These are phyloP conservation scores for Hetaerina titia DNA, from an alignment of 2,888 invertebrate species.

Conservation along the genomic window DNA sequence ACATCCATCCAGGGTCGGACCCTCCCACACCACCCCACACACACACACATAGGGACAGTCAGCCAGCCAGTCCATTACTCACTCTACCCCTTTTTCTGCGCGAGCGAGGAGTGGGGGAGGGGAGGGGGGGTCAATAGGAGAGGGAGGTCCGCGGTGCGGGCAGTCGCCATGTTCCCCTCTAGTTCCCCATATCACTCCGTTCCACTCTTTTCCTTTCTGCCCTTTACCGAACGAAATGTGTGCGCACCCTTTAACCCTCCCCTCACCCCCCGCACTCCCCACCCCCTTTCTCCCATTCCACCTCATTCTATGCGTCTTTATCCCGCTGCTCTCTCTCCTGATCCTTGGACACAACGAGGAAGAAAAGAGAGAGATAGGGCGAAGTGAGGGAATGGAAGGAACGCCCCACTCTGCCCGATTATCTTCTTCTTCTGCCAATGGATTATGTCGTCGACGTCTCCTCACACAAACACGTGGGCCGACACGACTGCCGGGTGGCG, in stretches of 20 bases:
- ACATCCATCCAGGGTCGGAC: neutral
- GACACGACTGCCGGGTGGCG: neutral
- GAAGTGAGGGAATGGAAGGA: neutral
- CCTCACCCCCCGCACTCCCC: neutral
- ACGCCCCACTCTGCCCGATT: neutral
- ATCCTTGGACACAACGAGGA: neutral
- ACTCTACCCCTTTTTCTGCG: neutral
- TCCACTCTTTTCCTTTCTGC: neutral
- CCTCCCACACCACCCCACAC: neutral
- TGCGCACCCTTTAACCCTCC: neutral
- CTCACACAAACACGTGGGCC: neutral
- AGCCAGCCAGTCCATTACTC: slow-evolving; percentile 10
- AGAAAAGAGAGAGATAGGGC: neutral
- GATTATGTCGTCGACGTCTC: neutral
- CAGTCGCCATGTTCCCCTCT: neutral
- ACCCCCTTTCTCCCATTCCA: neutral
- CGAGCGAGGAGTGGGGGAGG: neutral
- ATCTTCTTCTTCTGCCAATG: neutral
- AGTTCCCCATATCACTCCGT: neutral
- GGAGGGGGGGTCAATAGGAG: neutral
- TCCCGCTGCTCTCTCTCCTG: neutral
- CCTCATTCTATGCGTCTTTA: neutral
- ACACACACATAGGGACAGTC: neutral
- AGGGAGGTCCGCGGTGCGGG: neutral
- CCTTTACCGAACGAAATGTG: no score